Evolutionary conservation across 2,888 invertebrate species (phyloP).

Genomic region (Eilema sororculum): DNA sequence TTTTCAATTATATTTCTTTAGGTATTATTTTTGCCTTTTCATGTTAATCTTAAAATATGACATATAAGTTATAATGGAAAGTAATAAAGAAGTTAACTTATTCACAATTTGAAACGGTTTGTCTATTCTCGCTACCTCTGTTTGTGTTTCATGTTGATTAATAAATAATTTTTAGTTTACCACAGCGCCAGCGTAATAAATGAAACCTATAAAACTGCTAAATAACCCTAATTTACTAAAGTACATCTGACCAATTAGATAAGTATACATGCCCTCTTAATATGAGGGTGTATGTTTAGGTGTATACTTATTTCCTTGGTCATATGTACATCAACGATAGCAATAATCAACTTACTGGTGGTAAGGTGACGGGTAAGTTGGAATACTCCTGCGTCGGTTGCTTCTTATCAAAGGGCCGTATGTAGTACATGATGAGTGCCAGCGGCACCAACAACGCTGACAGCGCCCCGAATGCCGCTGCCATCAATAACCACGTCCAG

Average conservation of each 20-base stretch:
- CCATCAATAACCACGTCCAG: slow-evolving; percentile 79
- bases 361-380: slow-evolving; percentile 72
- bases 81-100: no score
- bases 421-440: slow-evolving; percentile 72
- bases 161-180: neutral
- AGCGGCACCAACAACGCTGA: slow-evolving; percentile 74
- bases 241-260: no score
- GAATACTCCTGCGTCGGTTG: slow-evolving; percentile 58
- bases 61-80: neutral
- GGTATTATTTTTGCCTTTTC: no score
- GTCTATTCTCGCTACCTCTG: no score
- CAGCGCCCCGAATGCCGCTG: slow-evolving; percentile 76
- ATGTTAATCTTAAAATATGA: no score
- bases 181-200: neutral
- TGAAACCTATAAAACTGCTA: neutral
- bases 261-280: no score
- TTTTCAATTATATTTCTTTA: no score
- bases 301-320: no score
- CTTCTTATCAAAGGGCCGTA: slow-evolving; percentile 73
- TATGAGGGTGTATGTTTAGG: no score
- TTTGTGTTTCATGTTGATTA: no score
- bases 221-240: neutral
- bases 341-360: slow-evolving; percentile 68
- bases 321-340: neutral
- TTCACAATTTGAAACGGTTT: no score